Percentiles rank a stretch among this genome's conserved stretches.
These are phyloP conservation scores for Pantherophis guttatus DNA, from an alignment of 2,113 vertebrate species.

Conservation along the genomic window DNA sequence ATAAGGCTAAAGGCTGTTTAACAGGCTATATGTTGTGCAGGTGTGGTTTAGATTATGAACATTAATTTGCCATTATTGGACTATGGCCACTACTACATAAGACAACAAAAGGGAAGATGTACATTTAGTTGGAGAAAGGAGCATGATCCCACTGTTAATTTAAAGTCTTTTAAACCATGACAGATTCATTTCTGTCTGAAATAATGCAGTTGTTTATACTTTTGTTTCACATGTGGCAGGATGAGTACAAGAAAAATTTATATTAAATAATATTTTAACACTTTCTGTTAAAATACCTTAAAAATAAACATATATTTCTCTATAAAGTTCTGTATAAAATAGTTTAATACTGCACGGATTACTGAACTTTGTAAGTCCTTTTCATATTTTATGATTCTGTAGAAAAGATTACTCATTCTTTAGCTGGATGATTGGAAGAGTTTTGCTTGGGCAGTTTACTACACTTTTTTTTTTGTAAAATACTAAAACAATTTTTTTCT, in stretches of 20 bases:
- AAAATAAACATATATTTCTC: not conserved
- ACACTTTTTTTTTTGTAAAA: not conserved
- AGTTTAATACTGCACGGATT: not conserved
- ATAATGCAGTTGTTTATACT: not conserved
- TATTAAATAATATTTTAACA: not conserved
- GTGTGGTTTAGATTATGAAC: not conserved
- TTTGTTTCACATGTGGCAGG: not conserved
- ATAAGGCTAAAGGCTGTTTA: not conserved
- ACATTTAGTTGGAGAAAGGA: not conserved
- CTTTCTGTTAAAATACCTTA: not conserved
- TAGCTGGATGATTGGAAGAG: not conserved
- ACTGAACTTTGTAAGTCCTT: not conserved
- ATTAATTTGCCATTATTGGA: not conserved
- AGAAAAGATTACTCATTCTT: not conserved
- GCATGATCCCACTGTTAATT: not conserved
- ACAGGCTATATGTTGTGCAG: not conserved
- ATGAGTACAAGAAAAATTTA: not conserved
- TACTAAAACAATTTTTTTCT: not conserved
- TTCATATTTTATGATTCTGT: not conserved
- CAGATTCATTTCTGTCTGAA: not conserved
- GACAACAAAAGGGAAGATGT: not conserved
- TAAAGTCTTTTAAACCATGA: not conserved
- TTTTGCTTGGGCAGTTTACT: not conserved
- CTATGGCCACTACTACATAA: not conserved
- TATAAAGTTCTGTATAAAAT: not conserved